Evolutionary conservation across 1,140 invertebrate genomes (phyloP).

Genomic region (Drosophila pandora): DNA sequence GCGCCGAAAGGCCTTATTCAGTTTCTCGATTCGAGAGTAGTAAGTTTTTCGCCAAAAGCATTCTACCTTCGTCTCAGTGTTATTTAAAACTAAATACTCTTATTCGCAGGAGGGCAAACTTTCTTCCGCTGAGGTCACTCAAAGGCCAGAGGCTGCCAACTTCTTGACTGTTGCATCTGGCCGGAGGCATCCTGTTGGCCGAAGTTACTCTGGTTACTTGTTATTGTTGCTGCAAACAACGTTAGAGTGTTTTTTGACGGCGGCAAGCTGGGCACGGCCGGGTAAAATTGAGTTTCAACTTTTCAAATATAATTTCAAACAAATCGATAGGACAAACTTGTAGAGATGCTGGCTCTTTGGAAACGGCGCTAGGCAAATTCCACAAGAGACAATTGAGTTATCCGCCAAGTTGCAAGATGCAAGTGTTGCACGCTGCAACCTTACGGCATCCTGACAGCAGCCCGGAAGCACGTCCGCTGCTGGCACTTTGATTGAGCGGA

Average conservation of each 20-base stretch:
- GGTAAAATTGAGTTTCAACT: conserved; percentile 70
- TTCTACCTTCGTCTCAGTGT: conserved; percentile 30
- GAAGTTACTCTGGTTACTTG: conserved; percentile 24
- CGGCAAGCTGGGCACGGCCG: conserved; percentile 8
- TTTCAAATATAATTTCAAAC: conserved; percentile 76
- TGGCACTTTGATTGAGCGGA: conserved; percentile 64
- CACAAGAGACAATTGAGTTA: conserved; percentile 68
- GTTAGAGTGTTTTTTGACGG: conserved; percentile 10
- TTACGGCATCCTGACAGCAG: conserved; percentile 8
- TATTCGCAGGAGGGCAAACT: conserved; percentile 51
- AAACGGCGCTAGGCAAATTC: conserved; percentile 39
- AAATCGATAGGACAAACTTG: conserved; percentile 76
- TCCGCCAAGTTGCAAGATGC: conserved; percentile 10
- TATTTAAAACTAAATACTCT: conserved; percentile 70
- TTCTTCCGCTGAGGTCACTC: conserved; percentile 43
- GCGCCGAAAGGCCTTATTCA: too few relatives aligned
- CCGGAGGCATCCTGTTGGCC: conserved; percentile 19
- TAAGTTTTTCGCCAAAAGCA: background rate
- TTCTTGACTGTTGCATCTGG: conserved; percentile 68
- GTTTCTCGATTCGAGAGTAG: background rate
- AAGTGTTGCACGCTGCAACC: conserved; percentile 6
- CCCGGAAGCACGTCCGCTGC: conserved; percentile 36
- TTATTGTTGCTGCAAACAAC: conserved; percentile 20
- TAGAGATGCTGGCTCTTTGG: conserved; percentile 28
- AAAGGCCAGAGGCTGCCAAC: conserved; percentile 34